phyloP scores from a whole-genome alignment of 2,888 invertebrate species.

The Nymphalis c-album region DNA sequence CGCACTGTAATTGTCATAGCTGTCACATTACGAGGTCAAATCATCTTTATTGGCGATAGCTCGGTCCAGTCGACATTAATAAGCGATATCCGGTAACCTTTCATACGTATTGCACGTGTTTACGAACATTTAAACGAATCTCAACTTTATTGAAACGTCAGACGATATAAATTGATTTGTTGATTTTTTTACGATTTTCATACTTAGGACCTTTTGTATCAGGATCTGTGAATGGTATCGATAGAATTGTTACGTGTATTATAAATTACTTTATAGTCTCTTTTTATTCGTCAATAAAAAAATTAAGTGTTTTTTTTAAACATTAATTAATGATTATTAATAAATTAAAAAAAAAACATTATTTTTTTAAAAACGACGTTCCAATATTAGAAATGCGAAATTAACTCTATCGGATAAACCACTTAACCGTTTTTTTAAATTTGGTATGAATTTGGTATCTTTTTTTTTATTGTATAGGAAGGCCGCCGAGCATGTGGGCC shows the following conservation, averaged over 20 bases:
- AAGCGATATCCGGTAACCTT: constrained; percentile 76
- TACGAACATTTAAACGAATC: constrained; percentile 35
- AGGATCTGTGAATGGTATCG: constrained; percentile 61
- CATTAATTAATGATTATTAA: no score
- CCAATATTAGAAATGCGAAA: no score
- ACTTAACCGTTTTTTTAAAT: no score
- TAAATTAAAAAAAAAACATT: no score
- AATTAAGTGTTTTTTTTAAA: no score
- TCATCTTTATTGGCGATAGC: constrained; percentile 72
- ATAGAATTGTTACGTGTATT: constrained; percentile 43
- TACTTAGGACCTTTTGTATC: constrained; percentile 45
- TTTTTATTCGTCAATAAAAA: no score
- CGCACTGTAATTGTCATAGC: constrained; percentile 15
- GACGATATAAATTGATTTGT: neutral
- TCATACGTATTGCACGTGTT: constrained; percentile 68
- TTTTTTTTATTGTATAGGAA: no score
- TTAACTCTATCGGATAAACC: no score
- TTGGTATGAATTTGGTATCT: no score
- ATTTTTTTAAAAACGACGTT: no score
- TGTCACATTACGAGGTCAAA: constrained; percentile 47
- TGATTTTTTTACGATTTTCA: constrained; percentile 20
- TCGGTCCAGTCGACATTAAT: constrained; percentile 71
- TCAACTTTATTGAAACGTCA: constrained; percentile 38
- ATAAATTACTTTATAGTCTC: no score
- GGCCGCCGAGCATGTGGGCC: no score